Conservation (phyloP, 1,140 invertebrate genomes). For the Drosophila pallidifrons region DNA sequence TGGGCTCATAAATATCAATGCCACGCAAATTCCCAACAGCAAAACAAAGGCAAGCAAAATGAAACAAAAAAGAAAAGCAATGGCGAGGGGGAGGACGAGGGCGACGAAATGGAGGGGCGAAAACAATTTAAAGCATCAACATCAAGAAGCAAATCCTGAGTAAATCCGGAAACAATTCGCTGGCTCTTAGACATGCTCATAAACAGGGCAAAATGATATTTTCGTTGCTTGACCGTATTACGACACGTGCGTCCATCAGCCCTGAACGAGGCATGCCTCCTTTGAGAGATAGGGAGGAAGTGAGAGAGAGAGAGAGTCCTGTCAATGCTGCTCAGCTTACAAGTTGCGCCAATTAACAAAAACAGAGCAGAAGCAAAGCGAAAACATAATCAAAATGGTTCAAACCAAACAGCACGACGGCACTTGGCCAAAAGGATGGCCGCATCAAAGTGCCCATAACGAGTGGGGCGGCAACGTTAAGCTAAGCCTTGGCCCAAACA, state of each 20-base stretch:
- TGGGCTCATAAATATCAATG: slow-evolving; percentile 28
- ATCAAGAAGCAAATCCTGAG: slow-evolving; percentile 32
- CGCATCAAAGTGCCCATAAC: slow-evolving; percentile 16
- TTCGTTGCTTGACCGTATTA: slow-evolving; percentile 20
- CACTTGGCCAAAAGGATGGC: slow-evolving; percentile 14
- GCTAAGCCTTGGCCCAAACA: neutral
- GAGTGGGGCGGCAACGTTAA: neutral
- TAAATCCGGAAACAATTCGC: slow-evolving; percentile 40
- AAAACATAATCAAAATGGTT: slow-evolving; percentile 45
- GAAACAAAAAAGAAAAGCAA: neutral
- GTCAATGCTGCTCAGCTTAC: slow-evolving; percentile 30
- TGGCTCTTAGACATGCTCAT: slow-evolving; percentile 17
- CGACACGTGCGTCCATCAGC: slow-evolving; percentile 28
- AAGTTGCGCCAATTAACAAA: slow-evolving; percentile 60
- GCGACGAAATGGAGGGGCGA: neutral
- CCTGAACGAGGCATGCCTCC: slow-evolving; percentile 11
- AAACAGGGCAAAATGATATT: slow-evolving; percentile 43
- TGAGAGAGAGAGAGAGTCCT: neutral
- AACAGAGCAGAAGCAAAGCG: slow-evolving; percentile 27
- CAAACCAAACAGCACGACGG: slow-evolving; percentile 1
- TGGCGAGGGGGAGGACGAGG: too few relatives aligned
- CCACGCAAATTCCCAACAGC: neutral
- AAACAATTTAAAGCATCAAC: slow-evolving; percentile 24
- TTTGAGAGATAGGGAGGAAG: too few relatives aligned
- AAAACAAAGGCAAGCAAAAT: neutral